Base-by-base conservation (phyloP, 2,888 invertebrate genomes). In the Galerucella calmariensis region DNA sequence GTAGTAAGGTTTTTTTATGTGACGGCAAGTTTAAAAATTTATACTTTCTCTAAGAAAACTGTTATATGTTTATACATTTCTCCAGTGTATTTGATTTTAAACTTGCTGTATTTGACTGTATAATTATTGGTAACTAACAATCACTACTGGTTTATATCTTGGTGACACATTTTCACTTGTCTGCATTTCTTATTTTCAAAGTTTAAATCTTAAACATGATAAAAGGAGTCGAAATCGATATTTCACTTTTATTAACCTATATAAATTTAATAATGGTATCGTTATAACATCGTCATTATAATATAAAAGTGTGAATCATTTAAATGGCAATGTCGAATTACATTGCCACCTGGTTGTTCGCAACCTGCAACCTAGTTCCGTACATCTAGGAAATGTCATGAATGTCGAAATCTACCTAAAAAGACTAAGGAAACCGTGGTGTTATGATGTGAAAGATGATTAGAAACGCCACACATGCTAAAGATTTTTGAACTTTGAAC, bases 151-250 rank as follows among this genome's bases (percentile, higher is more conserved):
- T 72, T 53, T 63, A 72, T 68, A 73, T 77, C 69, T 67, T 71
- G 73, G 67, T 73, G 63, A 70, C n/a, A 35, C 51, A 62, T 67
- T 69, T 67, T 73, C 59, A 72, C 63, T 73, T 51, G 66, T 76
- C 65, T 74, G 67, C 74, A 74, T 74, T 75, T 75, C 46, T 73
- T 10, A 41, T 59, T 46, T 46, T 48, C 61, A 61, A 48, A 56
- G 48, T 16, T 66, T 46, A 46, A 67, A 73, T 69, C 63, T 73
- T 72, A 5, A 62, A 14, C 62, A 62, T 27, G 12, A 11, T 59
- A 27, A 27, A 59, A 59, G 5, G 4, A n/a, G 51, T 5, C 6
- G 51, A 51, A 51, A 51, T 12, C 5, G 35, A 35, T 6, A 6
- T 35, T 35, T 35, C 35, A 35, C 35, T 35, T 35, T 35, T 35